A percentile compares a stretch with the other conserved stretches of the same genome.
These are phyloP conservation scores for Ailuropoda melanoleuca DNA, from an alignment of 2,113 vertebrate species.

Conservation along the genomic window DNA sequence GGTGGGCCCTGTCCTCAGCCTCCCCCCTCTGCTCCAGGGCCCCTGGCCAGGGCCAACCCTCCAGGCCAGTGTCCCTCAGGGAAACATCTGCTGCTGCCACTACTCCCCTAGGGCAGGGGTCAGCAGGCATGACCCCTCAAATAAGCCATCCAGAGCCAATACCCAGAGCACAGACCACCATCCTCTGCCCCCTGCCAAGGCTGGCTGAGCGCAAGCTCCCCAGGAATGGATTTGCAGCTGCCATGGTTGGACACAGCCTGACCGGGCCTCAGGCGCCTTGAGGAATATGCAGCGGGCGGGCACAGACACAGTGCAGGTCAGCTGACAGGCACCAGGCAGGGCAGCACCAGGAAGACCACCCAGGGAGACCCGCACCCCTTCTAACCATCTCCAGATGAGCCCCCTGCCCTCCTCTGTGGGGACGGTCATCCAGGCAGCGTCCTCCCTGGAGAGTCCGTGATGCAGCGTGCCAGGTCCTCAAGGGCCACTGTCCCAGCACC, in stretches of 20 bases:
- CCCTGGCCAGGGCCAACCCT: neutral
- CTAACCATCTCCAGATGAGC: neutral
- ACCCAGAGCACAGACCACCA: rapidly evolving
- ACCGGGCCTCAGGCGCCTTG: neutral
- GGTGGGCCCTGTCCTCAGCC: neutral
- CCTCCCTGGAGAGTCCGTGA: neutral
- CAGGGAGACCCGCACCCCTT: neutral
- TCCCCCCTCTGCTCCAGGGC: rapidly evolving
- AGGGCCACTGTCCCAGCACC: too few species aligned
- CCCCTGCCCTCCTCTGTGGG: neutral
- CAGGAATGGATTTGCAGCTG: rapidly evolving
- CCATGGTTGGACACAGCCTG: rapidly evolving
- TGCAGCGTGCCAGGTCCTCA: rapidly evolving
- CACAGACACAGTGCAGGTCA: neutral
- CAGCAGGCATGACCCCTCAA: neutral
- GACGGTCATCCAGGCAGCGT: rapidly evolving
- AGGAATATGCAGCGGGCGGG: rapidly evolving
- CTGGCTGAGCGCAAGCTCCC: rapidly evolving
- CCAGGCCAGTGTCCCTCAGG: neutral
- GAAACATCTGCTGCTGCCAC: neutral
- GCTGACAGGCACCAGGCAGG: neutral
- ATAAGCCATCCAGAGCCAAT: neutral
- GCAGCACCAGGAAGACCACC: neutral
- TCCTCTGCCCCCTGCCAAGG: rapidly evolving
- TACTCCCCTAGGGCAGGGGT: too few species aligned